Conservation (phyloP, 2,888 invertebrate genomes). For the Amphipyra berbera region DNA sequence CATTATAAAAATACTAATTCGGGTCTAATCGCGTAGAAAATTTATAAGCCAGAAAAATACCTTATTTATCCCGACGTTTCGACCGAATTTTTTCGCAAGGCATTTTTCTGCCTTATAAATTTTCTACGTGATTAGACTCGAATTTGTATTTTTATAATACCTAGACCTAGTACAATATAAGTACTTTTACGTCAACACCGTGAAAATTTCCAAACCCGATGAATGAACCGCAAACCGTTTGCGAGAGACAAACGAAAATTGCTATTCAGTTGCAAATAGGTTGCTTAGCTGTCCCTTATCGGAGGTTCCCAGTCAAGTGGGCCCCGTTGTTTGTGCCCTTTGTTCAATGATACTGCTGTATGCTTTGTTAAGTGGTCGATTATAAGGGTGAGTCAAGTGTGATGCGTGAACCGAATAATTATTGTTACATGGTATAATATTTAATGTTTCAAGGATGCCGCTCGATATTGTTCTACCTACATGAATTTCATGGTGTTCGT, state of each 20-base stretch:
- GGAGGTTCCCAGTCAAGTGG: conserved; percentile 23
- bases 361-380: conserved; percentile 7
- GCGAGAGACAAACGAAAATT: background rate
- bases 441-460: background rate
- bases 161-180: background rate
- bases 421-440: background rate
- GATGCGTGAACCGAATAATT: background rate
- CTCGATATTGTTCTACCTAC: too few relatives aligned
- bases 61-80: too few relatives aligned
- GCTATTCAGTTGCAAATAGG: conserved; percentile 2
- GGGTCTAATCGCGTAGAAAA: too few relatives aligned
- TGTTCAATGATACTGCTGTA: conserved; percentile 18
- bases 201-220: background rate
- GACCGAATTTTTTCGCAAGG: too few relatives aligned
- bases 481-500: too few relatives aligned
- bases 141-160: too few relatives aligned
- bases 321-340: conserved; percentile 1
- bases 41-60: too few relatives aligned
- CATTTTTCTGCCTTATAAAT: too few relatives aligned
- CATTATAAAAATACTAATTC: too few relatives aligned
- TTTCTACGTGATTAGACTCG: too few relatives aligned
- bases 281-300: conserved; percentile 43
- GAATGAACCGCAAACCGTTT: conserved; percentile 5
- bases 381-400: background rate
- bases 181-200: background rate